phyloP scores from a whole-genome alignment of 2,888 invertebrate species.

The Drosophila mercatorum region DNA sequence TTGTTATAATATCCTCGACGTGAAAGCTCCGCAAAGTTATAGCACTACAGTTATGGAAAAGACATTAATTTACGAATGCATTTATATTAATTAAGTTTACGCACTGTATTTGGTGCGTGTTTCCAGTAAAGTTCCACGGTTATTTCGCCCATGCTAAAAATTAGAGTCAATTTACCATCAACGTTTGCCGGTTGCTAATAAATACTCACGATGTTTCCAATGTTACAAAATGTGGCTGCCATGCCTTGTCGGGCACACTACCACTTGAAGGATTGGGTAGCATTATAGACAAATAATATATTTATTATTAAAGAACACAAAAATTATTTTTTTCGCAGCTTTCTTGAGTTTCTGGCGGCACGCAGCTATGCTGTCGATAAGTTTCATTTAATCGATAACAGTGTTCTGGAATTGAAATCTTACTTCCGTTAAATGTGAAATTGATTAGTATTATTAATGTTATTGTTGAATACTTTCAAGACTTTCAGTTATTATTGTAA shows the following conservation, averaged over 20 bases:
- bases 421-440: constrained; percentile 5
- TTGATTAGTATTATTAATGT: neutral
- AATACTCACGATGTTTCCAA: constrained; percentile 92
- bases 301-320: neutral
- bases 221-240: constrained; percentile 94
- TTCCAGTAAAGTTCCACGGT: constrained; percentile 98
- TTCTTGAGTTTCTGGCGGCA: constrained; percentile 25
- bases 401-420: neutral
- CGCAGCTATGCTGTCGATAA: constrained; percentile 10
- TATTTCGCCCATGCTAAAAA: constrained; percentile 95
- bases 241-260: constrained; percentile 93
- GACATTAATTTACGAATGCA: neutral
- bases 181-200: neutral
- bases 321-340: neutral
- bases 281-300: constrained; percentile 28
- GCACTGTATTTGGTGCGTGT: constrained; percentile 95
- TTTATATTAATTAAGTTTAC: neutral
- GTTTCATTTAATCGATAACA: constrained; percentile 4
- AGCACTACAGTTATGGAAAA: constrained; percentile 86
- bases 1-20: constrained; percentile 98
- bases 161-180: neutral
- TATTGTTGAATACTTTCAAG: neutral
- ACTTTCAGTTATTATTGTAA: neutral
- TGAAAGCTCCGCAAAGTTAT: constrained; percentile 98
- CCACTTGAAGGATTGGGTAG: constrained; percentile 56